Evolutionary conservation across 2,888 invertebrate genomes (phyloP), one percentile per base, ranked within the genome.

Genomic region (Clusia tigrina): DNA sequence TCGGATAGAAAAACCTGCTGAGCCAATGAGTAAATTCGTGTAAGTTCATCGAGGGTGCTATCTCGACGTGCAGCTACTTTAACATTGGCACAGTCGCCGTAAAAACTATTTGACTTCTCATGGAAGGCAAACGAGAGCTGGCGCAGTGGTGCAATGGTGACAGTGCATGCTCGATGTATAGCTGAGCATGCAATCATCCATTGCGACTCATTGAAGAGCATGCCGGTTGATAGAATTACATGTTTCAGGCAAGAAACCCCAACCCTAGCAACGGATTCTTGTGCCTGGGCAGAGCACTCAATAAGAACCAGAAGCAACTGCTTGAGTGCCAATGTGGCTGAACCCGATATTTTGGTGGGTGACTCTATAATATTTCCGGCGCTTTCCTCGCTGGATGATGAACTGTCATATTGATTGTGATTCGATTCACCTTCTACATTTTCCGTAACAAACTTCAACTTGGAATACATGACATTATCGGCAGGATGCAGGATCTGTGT

Each of bases 61-160:
- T 96, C 96, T 64, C 92, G 89, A 54, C 96, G 86, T 0, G 96
- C 95, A 1, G 96, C 96, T 6, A 96, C 96, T 86, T 96, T 96
- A 0, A 96, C 95, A 64, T 94, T 94, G 10, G 93, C 93, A 69
- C 91, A 85, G 82, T 96, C 96, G 0, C 96, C 96, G 81, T 96
- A 96, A 83, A 96, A 97, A 78, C 95, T 96, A 74, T 95, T 93
- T 0, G 96, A 96, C 78, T 94, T 91, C 72, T 92, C 90, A 74
- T 94, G 91, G 81, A 96, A 98, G 38, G 95, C 95, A 75, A 92
- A 89, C 62, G 94, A 94, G 42, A 98, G 86, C 84, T 95, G 95
- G 68, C 93, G 91, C 60, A 97, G 82, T 37, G 95, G 94, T 69
- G 93, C 91, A 59, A 96, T 88, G 56, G 95, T 95, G n/a, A 93